Evolutionary conservation across 2,797 vertebrate genomes (phyloP).

Genomic region (Channa striata): DNA sequence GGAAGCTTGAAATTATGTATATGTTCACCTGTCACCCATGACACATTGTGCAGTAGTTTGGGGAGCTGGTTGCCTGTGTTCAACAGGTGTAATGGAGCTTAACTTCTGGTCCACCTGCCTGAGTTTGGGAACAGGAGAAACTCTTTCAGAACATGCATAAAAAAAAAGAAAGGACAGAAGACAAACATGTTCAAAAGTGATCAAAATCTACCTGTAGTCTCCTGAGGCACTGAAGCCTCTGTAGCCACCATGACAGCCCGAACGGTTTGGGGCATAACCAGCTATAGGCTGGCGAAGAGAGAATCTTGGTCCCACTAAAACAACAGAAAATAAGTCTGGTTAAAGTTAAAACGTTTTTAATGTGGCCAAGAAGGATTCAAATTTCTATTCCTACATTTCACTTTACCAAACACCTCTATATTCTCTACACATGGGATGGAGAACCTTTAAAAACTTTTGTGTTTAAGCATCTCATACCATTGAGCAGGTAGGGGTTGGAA

Average conservation of each 20-base stretch:
- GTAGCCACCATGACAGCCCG: slow-evolving; percentile 52
- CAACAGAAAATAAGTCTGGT: neutral
- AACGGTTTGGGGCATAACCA: slow-evolving; percentile 24
- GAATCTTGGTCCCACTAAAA: slow-evolving; percentile 86
- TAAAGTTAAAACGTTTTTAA: neutral
- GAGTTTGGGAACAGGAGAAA: neutral
- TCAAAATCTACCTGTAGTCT: slow-evolving; percentile 70
- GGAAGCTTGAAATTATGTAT: neutral
- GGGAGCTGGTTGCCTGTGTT: slow-evolving; percentile 60
- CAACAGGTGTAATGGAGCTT: slow-evolving; percentile 45
- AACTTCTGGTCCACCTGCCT: slow-evolving; percentile 57
- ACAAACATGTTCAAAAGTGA: neutral
- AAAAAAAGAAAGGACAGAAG: neutral
- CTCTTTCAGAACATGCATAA: neutral
- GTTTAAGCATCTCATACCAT: slow-evolving; percentile 77
- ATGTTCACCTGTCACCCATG: slow-evolving; percentile 50
- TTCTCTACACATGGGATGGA: neutral
- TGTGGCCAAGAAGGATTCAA: too few relatives aligned
- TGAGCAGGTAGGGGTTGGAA: slow-evolving; percentile 80
- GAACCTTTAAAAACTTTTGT: neutral
- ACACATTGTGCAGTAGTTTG: slow-evolving; percentile 14
- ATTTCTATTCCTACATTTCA: neutral
- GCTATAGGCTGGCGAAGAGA: slow-evolving; percentile 88
- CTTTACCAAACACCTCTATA: neutral
- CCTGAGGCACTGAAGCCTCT: slow-evolving; percentile 62